Evolutionary conservation across 2,797 vertebrate species (phyloP).

Genomic region (Tragopan temminckii): DNA sequence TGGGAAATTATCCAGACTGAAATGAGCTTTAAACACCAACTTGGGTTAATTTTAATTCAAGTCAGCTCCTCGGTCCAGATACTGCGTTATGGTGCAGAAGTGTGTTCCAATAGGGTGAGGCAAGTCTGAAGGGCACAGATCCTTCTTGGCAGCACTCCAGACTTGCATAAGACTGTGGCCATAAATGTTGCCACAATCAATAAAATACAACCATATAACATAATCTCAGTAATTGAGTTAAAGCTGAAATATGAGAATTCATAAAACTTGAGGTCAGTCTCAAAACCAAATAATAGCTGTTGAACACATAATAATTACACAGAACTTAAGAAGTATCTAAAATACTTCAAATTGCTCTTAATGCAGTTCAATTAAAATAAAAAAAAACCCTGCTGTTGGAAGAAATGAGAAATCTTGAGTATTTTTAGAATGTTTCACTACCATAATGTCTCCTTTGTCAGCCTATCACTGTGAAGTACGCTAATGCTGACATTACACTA

Average conservation of each 20-base stretch:
- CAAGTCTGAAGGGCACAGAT: neutral
- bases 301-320: neutral
- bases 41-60: neutral
- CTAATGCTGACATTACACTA: neutral
- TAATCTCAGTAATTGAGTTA: neutral
- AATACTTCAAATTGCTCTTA: neutral
- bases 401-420: neutral
- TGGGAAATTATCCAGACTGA: neutral
- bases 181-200: neutral
- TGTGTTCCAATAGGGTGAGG: neutral
- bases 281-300: neutral
- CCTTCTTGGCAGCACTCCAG: neutral
- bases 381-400: neutral
- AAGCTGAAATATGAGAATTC: neutral
- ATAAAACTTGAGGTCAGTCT: neutral
- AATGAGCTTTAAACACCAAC: neutral
- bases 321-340: neutral
- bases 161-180: neutral
- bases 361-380: neutral
- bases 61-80: neutral
- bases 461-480: neutral
- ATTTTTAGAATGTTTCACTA: neutral
- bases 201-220: neutral
- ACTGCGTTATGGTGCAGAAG: neutral
- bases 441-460: neutral